A percentile compares a stretch with the other conserved stretches of the same genome.
These are phyloP conservation scores for Oscheius sp. DNA, from an alignment of 2,888 invertebrate genomes.

Conservation along the genomic window DNA sequence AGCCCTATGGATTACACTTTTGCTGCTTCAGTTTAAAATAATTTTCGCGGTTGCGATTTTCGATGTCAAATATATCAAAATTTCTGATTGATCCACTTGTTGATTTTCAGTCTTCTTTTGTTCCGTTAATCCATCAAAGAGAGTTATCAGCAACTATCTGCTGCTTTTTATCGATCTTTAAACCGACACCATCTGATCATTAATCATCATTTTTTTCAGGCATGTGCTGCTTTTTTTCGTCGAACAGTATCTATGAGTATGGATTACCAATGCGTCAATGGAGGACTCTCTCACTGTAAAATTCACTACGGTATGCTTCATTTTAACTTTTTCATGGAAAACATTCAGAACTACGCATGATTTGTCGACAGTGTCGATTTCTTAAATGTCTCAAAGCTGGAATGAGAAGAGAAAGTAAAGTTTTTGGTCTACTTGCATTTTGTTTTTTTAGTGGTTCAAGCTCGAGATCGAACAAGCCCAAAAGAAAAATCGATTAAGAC, in stretches of 20 bases:
- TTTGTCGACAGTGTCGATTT: constrained; percentile 53
- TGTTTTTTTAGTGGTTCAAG: constrained; percentile 24
- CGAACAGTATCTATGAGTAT: constrained; percentile 54
- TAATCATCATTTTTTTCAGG: constrained; percentile 41
- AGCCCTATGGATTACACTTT: too few species aligned
- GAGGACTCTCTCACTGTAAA: constrained; percentile 27
- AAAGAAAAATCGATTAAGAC: constrained; percentile 14
- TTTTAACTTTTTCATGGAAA: background rate
- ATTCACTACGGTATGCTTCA: constrained; percentile 32
- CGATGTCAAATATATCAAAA: too few species aligned
- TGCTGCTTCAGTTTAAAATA: too few species aligned
- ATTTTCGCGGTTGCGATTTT: too few species aligned
- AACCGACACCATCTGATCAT: too few species aligned
- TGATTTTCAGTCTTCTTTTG: too few species aligned
- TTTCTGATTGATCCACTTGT: too few species aligned
- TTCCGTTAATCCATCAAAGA: too few species aligned
- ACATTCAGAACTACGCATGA: constrained; percentile 51
- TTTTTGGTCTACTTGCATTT: background rate
- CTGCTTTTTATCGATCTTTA: too few species aligned
- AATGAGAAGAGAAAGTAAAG: constrained; percentile 51
- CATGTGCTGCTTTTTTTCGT: constrained; percentile 58
- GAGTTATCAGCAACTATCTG: too few species aligned
- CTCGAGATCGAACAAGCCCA: background rate
- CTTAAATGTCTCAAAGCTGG: constrained; percentile 50
- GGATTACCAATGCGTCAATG: constrained; percentile 54